Conservation (phyloP, 2,797 vertebrate genomes). For the Scolopax bukidnonensis region DNA sequence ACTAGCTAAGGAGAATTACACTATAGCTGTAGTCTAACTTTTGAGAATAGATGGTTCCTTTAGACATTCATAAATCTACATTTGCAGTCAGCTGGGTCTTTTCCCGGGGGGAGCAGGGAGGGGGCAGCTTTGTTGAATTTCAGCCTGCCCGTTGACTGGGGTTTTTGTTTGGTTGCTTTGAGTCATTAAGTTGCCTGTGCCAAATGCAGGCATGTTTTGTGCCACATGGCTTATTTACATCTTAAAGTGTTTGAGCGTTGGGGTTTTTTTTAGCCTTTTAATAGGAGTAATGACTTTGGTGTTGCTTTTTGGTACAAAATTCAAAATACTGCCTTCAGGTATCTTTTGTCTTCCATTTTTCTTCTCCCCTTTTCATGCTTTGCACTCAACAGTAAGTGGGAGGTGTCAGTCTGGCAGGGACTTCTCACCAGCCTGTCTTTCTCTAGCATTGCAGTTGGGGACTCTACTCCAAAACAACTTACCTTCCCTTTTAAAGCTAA, state of each 20-base stretch:
- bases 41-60: not conserved
- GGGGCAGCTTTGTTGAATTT: not conserved
- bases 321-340: not conserved
- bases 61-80: not conserved
- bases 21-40: not conserved
- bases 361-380: not conserved
- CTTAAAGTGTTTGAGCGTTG: not conserved
- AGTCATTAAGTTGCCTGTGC: not conserved
- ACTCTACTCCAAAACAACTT: not conserved
- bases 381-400: not conserved
- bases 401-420: not conserved
- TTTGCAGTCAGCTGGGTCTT: not conserved
- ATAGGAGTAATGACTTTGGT: not conserved
- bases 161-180: not conserved
- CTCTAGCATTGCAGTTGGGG: not conserved
- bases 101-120: not conserved
- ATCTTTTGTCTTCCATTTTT: not conserved
- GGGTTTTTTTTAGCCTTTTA: not conserved
- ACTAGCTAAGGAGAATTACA: not conserved
- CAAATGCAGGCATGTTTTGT: not conserved
- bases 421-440: not conserved
- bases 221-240: not conserved
- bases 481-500: not conserved
- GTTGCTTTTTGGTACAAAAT: not conserved
- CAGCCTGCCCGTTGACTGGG: not conserved